These are phyloP conservation scores for Brachionus rubens DNA, from an alignment of 1,140 invertebrate species.

Conservation along the genomic window DNA sequence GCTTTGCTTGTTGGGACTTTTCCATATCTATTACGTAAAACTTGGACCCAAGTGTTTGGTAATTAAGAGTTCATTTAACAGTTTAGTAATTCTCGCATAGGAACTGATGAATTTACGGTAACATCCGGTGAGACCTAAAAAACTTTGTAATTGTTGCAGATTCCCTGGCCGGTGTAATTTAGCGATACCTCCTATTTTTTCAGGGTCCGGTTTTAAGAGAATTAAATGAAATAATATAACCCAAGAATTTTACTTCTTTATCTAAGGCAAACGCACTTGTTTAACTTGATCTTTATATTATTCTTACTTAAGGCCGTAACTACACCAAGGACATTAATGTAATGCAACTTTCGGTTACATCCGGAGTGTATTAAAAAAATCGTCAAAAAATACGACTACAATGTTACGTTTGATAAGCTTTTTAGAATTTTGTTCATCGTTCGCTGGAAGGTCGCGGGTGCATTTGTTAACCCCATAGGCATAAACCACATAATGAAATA, in stretches of 20 bases:
- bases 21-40: too few relatives aligned
- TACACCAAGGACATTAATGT: conserved; percentile 48
- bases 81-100: too few relatives aligned
- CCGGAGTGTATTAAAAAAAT: background rate
- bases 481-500: conserved; percentile 52
- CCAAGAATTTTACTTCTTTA: conserved; percentile 41
- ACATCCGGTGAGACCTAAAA: too few relatives aligned
- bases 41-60: too few relatives aligned
- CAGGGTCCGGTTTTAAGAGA: conserved; percentile 43
- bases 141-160: too few relatives aligned
- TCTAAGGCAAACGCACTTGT: conserved; percentile 56
- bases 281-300: conserved; percentile 57
- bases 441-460: conserved; percentile 55
- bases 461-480: conserved; percentile 59
- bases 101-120: too few relatives aligned
- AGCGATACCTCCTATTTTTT: conserved; percentile 48
- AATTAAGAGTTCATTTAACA: too few relatives aligned
- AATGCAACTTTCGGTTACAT: background rate
- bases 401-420: background rate
- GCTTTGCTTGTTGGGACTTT: too few relatives aligned
- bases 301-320: conserved; percentile 53
- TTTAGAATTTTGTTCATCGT: conserved; percentile 50
- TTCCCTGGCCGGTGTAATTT: conserved; percentile 47
- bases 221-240: conserved; percentile 47
- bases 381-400: background rate